Evolutionary conservation across 2,888 invertebrate genomes (phyloP).

Genomic region (Drosophila mercatorum): DNA sequence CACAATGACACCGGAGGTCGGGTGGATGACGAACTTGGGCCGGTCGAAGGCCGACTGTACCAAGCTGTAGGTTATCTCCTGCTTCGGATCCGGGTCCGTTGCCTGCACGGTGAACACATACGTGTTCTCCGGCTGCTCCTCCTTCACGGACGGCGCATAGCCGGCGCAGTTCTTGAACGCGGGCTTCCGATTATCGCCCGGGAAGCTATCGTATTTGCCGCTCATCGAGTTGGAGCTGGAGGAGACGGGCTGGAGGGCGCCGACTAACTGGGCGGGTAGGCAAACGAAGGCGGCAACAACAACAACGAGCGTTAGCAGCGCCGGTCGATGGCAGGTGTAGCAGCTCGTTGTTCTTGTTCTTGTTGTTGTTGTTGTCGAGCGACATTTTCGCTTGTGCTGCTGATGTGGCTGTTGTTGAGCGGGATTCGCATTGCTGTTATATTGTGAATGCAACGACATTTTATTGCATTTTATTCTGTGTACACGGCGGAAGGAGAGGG

Average conservation of each 20-base stretch:
- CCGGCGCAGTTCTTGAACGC: conserved; percentile 92
- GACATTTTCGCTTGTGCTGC: conserved; percentile 67
- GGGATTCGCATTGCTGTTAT: conserved; percentile 45
- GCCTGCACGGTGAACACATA: conserved; percentile 87
- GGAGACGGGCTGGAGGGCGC: conserved; percentile 23
- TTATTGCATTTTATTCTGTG: conserved; percentile 66
- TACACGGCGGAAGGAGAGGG: conserved; percentile 18
- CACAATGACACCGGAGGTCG: conserved; percentile 90
- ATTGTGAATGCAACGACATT: conserved; percentile 61
- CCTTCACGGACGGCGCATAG: conserved; percentile 92
- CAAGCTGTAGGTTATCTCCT: conserved; percentile 93
- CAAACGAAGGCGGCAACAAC: conserved; percentile 11
- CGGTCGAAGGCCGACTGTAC: conserved; percentile 90
- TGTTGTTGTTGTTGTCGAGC: conserved; percentile 25
- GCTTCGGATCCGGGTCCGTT: conserved; percentile 88
- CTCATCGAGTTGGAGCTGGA: conserved; percentile 13
- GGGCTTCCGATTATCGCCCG: conserved; percentile 92
- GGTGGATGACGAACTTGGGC: conserved; percentile 92
- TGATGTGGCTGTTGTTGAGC: conserved; percentile 68
- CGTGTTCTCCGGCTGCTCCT: conserved; percentile 90
- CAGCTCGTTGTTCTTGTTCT: conserved; percentile 11
- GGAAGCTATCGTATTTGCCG: conserved; percentile 55
- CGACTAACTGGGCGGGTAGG: conserved; percentile 12
- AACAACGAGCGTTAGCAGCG: conserved; percentile 31
- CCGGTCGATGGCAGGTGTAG: conserved; percentile 35